phyloP scores from a whole-genome alignment of 2,888 invertebrate genomes.

The Acrobasis consociella region DNA sequence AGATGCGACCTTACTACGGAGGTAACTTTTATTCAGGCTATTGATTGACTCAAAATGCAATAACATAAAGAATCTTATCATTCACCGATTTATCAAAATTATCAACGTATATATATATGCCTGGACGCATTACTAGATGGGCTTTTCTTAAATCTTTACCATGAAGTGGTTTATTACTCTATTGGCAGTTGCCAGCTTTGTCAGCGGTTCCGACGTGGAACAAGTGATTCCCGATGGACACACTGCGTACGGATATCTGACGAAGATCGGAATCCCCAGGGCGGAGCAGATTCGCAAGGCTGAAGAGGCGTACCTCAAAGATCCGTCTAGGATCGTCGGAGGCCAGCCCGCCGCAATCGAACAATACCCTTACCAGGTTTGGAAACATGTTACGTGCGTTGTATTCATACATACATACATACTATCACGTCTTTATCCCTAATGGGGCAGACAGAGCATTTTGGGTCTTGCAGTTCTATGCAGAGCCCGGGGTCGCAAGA shows the following conservation, averaged over 20 bases:
- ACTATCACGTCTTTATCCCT: too few relatives aligned
- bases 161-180: constrained; percentile 38
- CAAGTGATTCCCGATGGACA: constrained; percentile 27
- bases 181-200: constrained; percentile 35
- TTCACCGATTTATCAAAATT: constrained; percentile 5
- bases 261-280: constrained; percentile 46
- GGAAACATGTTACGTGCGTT: constrained; percentile 10
- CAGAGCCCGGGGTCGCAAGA: too few relatives aligned
- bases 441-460: too few relatives aligned
- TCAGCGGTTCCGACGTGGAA: constrained; percentile 29
- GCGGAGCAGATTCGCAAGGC: constrained; percentile 48
- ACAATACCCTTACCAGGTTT: constrained; percentile 55
- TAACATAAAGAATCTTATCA: neutral
- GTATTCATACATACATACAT: too few relatives aligned
- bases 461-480: too few relatives aligned
- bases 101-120: constrained; percentile 6
- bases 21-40: neutral
- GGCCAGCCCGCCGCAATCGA: constrained; percentile 45
- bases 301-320: constrained; percentile 43
- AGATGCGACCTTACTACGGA: neutral
- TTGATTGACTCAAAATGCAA: neutral
- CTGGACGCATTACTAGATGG: neutral
- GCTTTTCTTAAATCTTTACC: constrained; percentile 1
- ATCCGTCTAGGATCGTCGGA: constrained; percentile 49
- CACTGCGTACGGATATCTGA: constrained; percentile 48